Evolutionary conservation across 37 sponge, comb jelly and placozoan species (phyloP), one percentile per base, ranked within the genome.

Genomic region (Lycopodina hypogea): DNA sequence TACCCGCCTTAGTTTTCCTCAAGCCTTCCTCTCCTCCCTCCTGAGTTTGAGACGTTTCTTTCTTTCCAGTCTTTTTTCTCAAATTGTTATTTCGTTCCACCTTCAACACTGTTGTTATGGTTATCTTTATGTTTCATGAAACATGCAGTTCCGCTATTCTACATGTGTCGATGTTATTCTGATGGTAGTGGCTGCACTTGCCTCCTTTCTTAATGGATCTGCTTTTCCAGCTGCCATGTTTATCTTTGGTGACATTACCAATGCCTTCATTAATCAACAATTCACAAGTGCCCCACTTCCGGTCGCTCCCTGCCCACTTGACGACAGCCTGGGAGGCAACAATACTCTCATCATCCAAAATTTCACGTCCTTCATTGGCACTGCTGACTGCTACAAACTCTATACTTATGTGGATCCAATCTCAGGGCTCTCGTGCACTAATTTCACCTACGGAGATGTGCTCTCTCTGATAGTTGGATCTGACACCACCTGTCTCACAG

Each of bases 131-230:
- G n/a, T n/a, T n/a, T n/a, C n/a, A n/a, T n/a, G n/a, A n/a, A n/a
- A n/a, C n/a, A 35, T 22, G 57, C 77, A 93, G 94, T 93, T 90
- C 68, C 87, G 87, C 24, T 94, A 66, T 82, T 79, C 95, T 41
- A 75, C 79, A 17, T 4, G 21, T 0, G 30, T 86, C 55, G 95
- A 94, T 72, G 18, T 30, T n/a, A 36, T 94, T 39, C 72, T 91
- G 50, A 81, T 90, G 42, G 19, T 91, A 21, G n/a, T 91, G 0
- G 92, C 87, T 2, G 34, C 74, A 4, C 34, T 90, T 9, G 76
- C 69, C 22, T 92, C 95, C 69, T 74, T 88, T 18, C 45, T 56
- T 4, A 64, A 80, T 59, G 96, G 96, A 2, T 58, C 77, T 3
- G 67, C 86, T 38, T 61, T 87, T 8, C 96, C 96, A 15, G 17